Evolutionary conservation across 2,113 vertebrate genomes (phyloP), one percentile per base, ranked within the genome.

Genomic region (Cochlearius cochlearius): DNA sequence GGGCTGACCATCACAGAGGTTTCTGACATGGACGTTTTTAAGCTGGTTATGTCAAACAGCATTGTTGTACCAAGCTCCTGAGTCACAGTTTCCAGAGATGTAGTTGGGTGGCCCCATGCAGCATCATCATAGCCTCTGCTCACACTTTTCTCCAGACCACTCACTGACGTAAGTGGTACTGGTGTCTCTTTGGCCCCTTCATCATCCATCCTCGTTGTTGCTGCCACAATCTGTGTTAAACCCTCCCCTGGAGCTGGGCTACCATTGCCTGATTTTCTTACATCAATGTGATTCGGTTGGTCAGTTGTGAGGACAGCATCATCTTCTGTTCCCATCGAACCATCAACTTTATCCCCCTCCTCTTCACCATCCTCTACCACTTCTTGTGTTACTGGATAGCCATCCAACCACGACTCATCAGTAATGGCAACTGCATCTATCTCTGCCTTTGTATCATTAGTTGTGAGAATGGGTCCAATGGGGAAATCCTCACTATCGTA

Each of bases 381-480:
- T 52, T 98, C 98, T 5, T 98, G 98, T 4, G 97, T 97, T 66
- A 99, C 98, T 21, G 99, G 99, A 88, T 99, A 99, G 72, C 99
- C 99, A 7, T 99, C 99, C 59, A 99, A 84, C 99, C 99, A 99
- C 1, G 99, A 99, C 25, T 98, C 98, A 0, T 99, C 99, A 3
- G 98, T 99, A 91, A 98, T 98, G 78, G 97, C 95, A 68, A 95
- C 93, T 32, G 91, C 69, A 23, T 95, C 95, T 23, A 92, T 95
- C 2, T 36, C 94, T 27, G 43, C 90, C 91, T 97, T 98, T 67
- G 98, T 98, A 38, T 92, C 67, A 7, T 98, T 99, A 39, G 92
- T 92, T 32, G 94, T 94, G 59, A 96, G 90, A 26, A 95, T 58
- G 7, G 98, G 97, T 29, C 93, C 97, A 2, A 87, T 92, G 76